Percentiles rank a stretch among this genome's conserved stretches.
Conservation (phyloP, 2,888 invertebrate species). For the Calephelis perditalis region DNA sequence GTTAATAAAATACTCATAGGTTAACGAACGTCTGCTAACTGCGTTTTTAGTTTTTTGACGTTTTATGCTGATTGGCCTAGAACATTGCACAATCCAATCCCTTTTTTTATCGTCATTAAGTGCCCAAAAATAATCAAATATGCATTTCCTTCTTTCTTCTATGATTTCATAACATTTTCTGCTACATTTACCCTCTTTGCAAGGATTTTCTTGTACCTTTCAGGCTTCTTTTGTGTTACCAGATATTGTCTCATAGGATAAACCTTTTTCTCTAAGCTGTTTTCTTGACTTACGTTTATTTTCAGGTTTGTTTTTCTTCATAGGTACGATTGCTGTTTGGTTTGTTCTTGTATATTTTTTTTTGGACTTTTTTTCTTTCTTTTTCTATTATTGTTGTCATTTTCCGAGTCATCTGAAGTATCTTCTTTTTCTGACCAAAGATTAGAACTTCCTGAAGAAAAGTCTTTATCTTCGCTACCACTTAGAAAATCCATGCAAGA, state of each 20-base stretch:
- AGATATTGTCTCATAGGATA: constrained; percentile 18
- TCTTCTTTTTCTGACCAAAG: constrained; percentile 22
- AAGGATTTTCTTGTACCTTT: constrained; percentile 19
- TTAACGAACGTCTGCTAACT: constrained; percentile 21
- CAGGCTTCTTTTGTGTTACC: constrained; percentile 16
- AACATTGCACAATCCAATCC: constrained; percentile 27
- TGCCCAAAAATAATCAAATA: constrained; percentile 21
- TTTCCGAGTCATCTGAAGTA: constrained; percentile 16
- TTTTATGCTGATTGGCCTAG: constrained; percentile 17
- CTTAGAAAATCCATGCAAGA: constrained; percentile 23
- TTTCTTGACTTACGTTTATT: constrained; percentile 16
- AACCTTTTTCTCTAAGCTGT: constrained; percentile 19
- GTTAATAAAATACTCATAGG: constrained; percentile 29
- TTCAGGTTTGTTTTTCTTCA: constrained; percentile 13
- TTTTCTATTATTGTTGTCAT: constrained; percentile 20
- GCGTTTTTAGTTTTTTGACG: constrained; percentile 17
- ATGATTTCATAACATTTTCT: constrained; percentile 25
- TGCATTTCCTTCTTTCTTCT: constrained; percentile 25
- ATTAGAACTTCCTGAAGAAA: constrained; percentile 23
- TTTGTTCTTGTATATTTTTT: neutral
- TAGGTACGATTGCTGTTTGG: constrained; percentile 14
- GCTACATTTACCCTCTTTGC: constrained; percentile 22
- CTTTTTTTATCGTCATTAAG: constrained; percentile 21
- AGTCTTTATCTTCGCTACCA: constrained; percentile 21
- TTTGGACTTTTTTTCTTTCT: constrained; percentile 21